A percentile compares a stretch with the other conserved stretches of the same genome.
These are phyloP conservation scores for Seladonia tumulorum DNA, from an alignment of 2,888 invertebrate genomes.

Conservation along the genomic window DNA sequence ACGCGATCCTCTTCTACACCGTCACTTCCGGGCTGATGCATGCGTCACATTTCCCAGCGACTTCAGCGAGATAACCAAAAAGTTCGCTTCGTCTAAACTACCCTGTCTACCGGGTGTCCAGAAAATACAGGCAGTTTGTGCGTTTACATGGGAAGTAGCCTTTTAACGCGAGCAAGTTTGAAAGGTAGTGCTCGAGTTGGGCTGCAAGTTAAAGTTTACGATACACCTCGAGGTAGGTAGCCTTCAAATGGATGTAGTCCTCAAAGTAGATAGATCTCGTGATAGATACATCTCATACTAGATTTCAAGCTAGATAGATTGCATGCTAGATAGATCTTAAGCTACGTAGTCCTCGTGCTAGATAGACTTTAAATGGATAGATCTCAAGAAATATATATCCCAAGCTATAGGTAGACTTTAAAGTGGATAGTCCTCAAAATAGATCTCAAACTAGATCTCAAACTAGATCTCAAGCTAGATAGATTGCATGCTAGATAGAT, in stretches of 20 bases:
- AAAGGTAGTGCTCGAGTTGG: neutral
- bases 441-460: no score
- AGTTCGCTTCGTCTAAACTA: neutral
- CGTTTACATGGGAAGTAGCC: neutral
- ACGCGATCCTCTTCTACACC: constrained; percentile 27
- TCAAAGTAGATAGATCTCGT: no score
- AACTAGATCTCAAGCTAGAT: no score
- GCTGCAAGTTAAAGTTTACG: neutral
- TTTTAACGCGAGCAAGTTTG: neutral
- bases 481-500: neutral
- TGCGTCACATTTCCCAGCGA: constrained; percentile 6
- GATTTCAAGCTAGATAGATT: no score
- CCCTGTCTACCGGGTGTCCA: neutral
- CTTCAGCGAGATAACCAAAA: neutral
- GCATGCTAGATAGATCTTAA: neutral
- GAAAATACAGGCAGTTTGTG: neutral
- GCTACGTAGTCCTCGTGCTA: neutral
- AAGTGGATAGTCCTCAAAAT: no score
- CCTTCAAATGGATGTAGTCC: no score
- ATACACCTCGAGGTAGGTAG: no score
- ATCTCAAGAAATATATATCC: no score
- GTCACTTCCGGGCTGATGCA: constrained; percentile 57
- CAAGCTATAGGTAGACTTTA: neutral
- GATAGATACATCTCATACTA: no score
- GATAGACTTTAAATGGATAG: no score